Conservation (phyloP, 2,888 invertebrate genomes). For the Agrypnus murinus region DNA sequence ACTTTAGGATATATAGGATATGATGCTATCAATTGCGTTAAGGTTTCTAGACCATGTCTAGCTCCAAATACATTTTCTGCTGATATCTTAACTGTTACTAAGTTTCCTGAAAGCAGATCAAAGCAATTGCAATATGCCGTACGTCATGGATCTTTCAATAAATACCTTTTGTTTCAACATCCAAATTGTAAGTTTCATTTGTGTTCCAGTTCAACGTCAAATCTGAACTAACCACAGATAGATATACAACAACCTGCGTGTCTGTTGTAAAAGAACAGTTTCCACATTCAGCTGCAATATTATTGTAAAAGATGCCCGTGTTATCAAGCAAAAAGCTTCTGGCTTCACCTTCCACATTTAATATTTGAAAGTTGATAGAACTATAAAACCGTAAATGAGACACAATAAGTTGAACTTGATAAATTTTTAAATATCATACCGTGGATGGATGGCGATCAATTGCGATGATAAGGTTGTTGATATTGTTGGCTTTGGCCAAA, state of each 20-base stretch:
- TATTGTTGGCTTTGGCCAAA: constrained; percentile 82
- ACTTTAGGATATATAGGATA: constrained; percentile 54
- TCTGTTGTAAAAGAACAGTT: constrained; percentile 70
- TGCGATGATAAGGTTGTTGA: constrained; percentile 35
- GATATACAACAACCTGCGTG: constrained; percentile 75
- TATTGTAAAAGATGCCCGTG: constrained; percentile 74
- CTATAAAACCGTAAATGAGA: constrained; percentile 3
- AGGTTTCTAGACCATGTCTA: constrained; percentile 84
- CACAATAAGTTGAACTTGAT: background rate
- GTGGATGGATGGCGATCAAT: constrained; percentile 40
- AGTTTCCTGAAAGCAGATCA: constrained; percentile 69
- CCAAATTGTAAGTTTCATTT: constrained; percentile 79
- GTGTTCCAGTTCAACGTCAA: constrained; percentile 78
- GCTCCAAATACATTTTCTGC: constrained; percentile 82
- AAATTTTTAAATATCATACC: constrained; percentile 36
- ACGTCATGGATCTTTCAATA: no score
- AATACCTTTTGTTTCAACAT: constrained; percentile 39
- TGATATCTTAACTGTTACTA: constrained; percentile 74
- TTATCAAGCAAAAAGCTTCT: constrained; percentile 74
- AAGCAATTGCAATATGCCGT: no score
- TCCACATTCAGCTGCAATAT: constrained; percentile 77
- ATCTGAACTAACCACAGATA: constrained; percentile 73
- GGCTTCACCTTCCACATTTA: constrained; percentile 71
- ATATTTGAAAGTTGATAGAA: constrained; percentile 70
- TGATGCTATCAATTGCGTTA: constrained; percentile 79